Evolutionary conservation across 2,888 invertebrate species (phyloP), one percentile per base, ranked within the genome.

Genomic region (Pollenia griseotomentosa): DNA sequence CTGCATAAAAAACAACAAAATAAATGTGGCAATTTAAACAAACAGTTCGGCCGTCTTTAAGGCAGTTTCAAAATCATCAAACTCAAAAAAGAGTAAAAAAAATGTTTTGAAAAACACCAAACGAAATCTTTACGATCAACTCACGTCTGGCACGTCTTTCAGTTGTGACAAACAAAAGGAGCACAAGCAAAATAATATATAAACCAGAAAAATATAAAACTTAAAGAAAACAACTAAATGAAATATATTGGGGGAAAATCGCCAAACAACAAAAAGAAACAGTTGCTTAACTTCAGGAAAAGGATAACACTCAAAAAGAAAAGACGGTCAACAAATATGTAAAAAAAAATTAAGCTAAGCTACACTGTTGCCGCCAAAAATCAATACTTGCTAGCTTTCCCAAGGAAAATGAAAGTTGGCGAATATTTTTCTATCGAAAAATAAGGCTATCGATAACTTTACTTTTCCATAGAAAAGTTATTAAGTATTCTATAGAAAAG

Each of bases 121-220:
- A 74, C 77, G 81, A 88, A 87, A 88, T 88, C 88, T 88, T 82
- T 85, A 83, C 85, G 87, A 88, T 88, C 88, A 88, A 84, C 87
- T 88, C 88, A 88, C 88, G 88, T 88, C 88, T 85, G 73, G 83
- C 85, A 83, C 79, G 85, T 85, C 87, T 79, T 78, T 75, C 71
- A 85, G 79, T 42, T 68, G 82, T 85, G 85, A 83, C 85, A 87
- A 73, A 75, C 68, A 79, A 74, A 84, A 71, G n/a, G 1, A 68
- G 48, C 19, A 65, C n/a, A 75, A 33, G 1, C 33, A 33, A 33
- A 33, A 33, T 33, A 33, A 33, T 33, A 6, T 33, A 33, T 6
- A 33, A 33, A 33, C 40, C 55, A 63, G 40, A 46, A 46, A 70
- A 68, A 82, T 40, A 33, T 33, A 51, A 70, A 42, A 70, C 55